Percentiles rank a stretch among this genome's conserved stretches.
Evolutionary conservation across 2,113 vertebrate species (phyloP).

Genomic region (Zosterops pallidus): DNA sequence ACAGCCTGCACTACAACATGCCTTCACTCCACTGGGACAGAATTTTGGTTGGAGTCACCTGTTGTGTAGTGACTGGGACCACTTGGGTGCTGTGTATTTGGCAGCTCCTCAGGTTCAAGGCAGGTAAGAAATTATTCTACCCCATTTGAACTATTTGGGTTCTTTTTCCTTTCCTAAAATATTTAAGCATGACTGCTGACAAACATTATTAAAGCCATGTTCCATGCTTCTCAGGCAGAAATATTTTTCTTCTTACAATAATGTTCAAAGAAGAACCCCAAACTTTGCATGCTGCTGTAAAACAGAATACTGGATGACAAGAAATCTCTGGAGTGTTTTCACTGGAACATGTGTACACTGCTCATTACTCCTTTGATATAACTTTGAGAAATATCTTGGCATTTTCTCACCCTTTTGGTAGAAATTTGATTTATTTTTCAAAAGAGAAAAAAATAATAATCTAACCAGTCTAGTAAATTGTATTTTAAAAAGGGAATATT

Average conservation of each 20-base stretch:
- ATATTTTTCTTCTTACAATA: background rate
- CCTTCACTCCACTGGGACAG: background rate
- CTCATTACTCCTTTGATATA: background rate
- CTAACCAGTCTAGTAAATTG: background rate
- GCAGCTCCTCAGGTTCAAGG: constrained; percentile 18
- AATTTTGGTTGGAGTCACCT: background rate
- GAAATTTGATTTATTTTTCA: background rate
- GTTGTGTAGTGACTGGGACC: background rate
- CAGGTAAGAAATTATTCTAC: constrained; percentile 35
- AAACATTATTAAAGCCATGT: background rate
- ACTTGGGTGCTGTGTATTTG: constrained; percentile 25
- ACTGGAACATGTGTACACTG: background rate
- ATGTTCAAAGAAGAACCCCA: background rate
- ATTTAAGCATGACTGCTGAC: background rate
- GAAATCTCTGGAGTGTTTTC: background rate
- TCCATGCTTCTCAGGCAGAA: accelerated
- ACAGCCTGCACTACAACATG: background rate
- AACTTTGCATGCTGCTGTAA: background rate
- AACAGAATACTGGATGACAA: background rate
- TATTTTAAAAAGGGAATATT: background rate
- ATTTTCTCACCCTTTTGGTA: background rate
- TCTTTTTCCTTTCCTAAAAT: background rate
- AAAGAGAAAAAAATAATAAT: background rate
- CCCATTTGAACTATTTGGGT: background rate
- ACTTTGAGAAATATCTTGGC: background rate